These are phyloP conservation scores for Agrochola circellaris DNA, from an alignment of 2,888 invertebrate genomes.

Conservation along the genomic window DNA sequence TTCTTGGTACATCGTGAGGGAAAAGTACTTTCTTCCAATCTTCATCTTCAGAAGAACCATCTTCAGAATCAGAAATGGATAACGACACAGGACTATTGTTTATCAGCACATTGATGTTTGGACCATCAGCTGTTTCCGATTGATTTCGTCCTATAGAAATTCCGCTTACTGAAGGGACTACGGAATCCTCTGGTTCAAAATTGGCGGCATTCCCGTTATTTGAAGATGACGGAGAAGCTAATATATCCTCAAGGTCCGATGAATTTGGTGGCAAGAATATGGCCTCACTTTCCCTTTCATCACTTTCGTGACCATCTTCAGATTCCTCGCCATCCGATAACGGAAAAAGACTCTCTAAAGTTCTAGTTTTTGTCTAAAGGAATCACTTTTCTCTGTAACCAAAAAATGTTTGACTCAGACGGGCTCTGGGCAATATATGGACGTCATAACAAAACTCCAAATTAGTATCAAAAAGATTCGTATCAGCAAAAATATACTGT, in stretches of 20 bases:
- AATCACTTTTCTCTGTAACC: conserved; percentile 1
- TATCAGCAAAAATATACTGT: conserved; percentile 5
- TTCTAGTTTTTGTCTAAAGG: conserved; percentile 8
- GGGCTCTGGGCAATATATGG: conserved; percentile 11
- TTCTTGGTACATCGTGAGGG: conserved; percentile 1
- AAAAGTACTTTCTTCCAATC: conserved; percentile 3
- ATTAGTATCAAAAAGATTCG: conserved; percentile 4
- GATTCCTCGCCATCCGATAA: conserved; percentile 5
- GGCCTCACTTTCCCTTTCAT: neutral
- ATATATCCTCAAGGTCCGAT: conserved; percentile 1
- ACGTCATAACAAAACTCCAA: conserved; percentile 4
- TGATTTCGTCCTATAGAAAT: too few relatives aligned
- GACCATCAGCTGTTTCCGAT: neutral
- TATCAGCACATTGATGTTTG: neutral
- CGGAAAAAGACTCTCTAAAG: conserved; percentile 4
- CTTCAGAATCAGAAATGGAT: neutral
- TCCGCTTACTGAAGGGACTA: neutral
- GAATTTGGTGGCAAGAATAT: neutral
- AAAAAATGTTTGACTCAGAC: neutral
- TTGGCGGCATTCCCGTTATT: conserved; percentile 9
- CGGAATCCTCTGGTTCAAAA: neutral
- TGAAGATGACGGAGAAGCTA: neutral
- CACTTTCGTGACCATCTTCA: conserved; percentile 3
- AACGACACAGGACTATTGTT: neutral
- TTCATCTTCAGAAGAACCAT: neutral